Percentiles rank a stretch among this genome's conserved stretches.
Conservation (phyloP, 2,113 vertebrate species). For the Mobula birostris region DNA sequence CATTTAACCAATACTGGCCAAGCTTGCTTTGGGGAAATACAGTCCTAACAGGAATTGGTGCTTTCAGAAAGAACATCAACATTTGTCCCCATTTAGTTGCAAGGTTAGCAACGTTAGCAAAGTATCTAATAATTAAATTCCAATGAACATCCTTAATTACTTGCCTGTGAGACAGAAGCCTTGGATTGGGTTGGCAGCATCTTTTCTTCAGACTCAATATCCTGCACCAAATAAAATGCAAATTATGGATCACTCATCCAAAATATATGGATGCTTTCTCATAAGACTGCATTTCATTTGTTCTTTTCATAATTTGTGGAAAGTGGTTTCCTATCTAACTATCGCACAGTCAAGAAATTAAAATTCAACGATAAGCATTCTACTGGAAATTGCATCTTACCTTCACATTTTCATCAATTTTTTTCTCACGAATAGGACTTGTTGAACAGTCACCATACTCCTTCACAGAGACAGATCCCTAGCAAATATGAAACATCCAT, state of each 20-base stretch:
- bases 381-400: slow-evolving; percentile 46
- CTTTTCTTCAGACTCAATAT: slow-evolving; percentile 38
- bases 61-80: neutral
- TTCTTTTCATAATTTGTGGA: slow-evolving; percentile 42
- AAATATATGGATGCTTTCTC: neutral
- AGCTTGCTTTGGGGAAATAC: neutral
- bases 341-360: slow-evolving; percentile 40
- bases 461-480: neutral
- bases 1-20: neutral
- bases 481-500: slow-evolving; percentile 5
- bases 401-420: slow-evolving; percentile 53
- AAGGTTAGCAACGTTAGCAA: neutral
- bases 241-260: neutral
- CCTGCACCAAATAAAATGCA: neutral
- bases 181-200: slow-evolving; percentile 1
- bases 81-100: neutral
- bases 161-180: slow-evolving; percentile 38
- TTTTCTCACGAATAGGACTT: slow-evolving; percentile 63
- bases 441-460: slow-evolving; percentile 60
- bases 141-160: neutral
- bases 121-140: neutral
- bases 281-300: neutral
- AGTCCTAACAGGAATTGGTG: neutral
- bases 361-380: slow-evolving; percentile 16
- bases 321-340: slow-evolving; percentile 52